These are phyloP conservation scores for Tethea ocularis DNA, from an alignment of 2,888 invertebrate genomes.

Conservation along the genomic window DNA sequence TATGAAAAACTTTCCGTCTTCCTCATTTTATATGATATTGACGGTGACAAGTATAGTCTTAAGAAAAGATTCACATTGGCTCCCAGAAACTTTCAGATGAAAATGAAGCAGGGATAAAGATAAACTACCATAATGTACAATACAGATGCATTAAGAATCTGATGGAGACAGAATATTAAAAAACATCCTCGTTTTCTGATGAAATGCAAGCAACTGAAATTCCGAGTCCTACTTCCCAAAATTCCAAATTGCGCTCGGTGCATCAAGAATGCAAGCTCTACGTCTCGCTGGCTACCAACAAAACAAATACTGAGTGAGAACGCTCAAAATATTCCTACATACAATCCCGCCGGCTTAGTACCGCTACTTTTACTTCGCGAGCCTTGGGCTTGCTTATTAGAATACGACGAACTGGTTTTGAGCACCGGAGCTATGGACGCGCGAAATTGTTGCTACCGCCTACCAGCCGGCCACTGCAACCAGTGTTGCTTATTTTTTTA, in stretches of 20 bases:
- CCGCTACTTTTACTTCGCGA: slow-evolving; percentile 10
- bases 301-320: background rate
- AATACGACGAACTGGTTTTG: slow-evolving; percentile 12
- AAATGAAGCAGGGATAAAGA: too few relatives aligned
- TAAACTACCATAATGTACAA: too few relatives aligned
- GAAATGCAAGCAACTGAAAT: background rate
- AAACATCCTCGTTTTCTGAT: background rate
- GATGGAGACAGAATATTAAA: background rate
- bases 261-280: background rate
- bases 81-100: background rate
- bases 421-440: slow-evolving; percentile 6
- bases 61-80: too few relatives aligned
- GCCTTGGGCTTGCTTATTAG: slow-evolving; percentile 11
- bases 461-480: slow-evolving; percentile 17
- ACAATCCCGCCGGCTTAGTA: slow-evolving; percentile 2
- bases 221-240: background rate
- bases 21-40: too few relatives aligned
- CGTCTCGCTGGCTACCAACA: background rate
- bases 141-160: too few relatives aligned
- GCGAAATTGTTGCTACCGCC: slow-evolving; percentile 5
- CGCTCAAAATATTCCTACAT: slow-evolving; percentile 2
- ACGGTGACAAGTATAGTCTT: too few relatives aligned
- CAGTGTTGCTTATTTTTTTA: slow-evolving; percentile 19
- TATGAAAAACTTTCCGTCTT: too few relatives aligned
- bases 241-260: background rate